A percentile compares a stretch with the other conserved stretches of the same genome.
These are phyloP conservation scores for Cyprinella venusta DNA, from an alignment of 2,797 vertebrate genomes.

Conservation along the genomic window DNA sequence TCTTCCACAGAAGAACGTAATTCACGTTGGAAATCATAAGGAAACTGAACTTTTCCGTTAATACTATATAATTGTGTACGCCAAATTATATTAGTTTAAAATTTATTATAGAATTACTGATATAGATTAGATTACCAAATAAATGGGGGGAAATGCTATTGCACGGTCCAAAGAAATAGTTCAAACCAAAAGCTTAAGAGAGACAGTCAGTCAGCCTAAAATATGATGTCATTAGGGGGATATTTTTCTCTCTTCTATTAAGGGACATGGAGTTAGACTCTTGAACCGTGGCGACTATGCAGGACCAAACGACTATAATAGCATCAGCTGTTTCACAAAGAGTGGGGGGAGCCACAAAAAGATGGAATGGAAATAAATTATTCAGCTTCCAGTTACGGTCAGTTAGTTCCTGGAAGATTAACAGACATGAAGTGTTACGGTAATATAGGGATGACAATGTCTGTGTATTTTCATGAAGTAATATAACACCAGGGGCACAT, in stretches of 20 bases:
- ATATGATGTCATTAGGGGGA: conserved; percentile 36
- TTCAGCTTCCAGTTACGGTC: not conserved
- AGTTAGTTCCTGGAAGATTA: not conserved
- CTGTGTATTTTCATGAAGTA: not conserved
- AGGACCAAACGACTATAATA: not conserved
- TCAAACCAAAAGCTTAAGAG: conserved; percentile 13
- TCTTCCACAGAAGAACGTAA: not conserved
- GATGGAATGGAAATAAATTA: not conserved
- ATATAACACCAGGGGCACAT: conserved; percentile 5
- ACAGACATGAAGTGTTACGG: not conserved
- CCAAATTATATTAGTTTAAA: not conserved
- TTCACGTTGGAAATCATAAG: not conserved
- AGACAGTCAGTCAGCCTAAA: conserved; percentile 28
- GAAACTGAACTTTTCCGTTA: not conserved
- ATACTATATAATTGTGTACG: not conserved
- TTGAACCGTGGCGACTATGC: not conserved
- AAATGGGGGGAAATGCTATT: not conserved
- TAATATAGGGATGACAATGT: not conserved
- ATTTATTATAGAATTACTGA: not conserved
- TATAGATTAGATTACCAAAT: not conserved
- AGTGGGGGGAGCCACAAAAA: not conserved
- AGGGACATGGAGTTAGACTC: not conserved
- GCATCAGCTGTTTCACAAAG: conserved; percentile 22
- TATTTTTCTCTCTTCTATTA: conserved; percentile 15
- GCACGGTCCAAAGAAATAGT: not conserved